These are phyloP conservation scores for Odontophorus gujanensis DNA, from an alignment of 2,113 vertebrate species.

Conservation along the genomic window DNA sequence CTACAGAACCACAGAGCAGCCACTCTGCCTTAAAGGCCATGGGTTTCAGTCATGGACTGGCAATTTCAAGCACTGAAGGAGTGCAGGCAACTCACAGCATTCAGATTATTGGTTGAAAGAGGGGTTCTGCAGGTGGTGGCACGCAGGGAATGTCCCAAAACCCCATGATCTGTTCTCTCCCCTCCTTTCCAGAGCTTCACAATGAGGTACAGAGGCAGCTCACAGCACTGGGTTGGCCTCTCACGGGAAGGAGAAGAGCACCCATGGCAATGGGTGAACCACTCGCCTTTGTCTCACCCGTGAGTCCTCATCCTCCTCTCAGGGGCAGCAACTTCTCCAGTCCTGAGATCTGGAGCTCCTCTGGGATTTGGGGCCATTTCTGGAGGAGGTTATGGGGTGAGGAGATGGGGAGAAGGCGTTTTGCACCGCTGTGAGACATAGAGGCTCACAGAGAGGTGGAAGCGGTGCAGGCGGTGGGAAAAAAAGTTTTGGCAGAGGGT, in stretches of 20 bases:
- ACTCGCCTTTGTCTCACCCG: rapidly evolving
- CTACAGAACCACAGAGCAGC: neutral
- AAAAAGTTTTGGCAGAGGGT: too few species aligned
- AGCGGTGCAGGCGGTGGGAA: rapidly evolving
- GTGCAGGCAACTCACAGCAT: rapidly evolving
- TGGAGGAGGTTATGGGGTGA: neutral
- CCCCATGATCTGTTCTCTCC: rapidly evolving
- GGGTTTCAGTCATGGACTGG: neutral
- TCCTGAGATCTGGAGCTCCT: rapidly evolving
- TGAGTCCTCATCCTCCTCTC: neutral
- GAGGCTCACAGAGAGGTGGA: neutral
- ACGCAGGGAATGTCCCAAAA: neutral
- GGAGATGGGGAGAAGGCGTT: rapidly evolving
- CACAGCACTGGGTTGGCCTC: constrained; percentile 1
- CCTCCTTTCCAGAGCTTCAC: neutral
- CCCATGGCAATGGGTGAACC: neutral
- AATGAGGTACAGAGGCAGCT: neutral
- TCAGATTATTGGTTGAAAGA: neutral
- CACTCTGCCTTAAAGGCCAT: neutral
- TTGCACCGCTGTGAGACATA: neutral
- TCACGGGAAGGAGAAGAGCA: neutral
- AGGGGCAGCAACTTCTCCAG: neutral
- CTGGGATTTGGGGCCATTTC: neutral
- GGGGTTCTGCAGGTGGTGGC: neutral
- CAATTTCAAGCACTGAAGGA: neutral